Base-by-base conservation (phyloP, 2,888 invertebrate genomes). In the Himalopsyche kuldschensis region DNA sequence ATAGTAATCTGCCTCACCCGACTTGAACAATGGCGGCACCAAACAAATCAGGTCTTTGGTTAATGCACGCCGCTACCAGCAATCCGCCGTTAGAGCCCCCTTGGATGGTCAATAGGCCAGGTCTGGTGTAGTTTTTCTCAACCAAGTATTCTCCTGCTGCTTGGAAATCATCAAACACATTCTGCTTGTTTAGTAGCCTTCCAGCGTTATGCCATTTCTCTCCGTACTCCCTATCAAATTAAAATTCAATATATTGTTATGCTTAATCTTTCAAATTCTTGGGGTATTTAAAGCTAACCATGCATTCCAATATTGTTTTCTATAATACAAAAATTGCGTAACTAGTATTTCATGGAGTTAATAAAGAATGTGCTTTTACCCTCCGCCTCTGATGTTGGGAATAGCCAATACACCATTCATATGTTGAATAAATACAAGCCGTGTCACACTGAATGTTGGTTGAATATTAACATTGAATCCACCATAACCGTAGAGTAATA, bases 41-140 rank as follows among this genome's bases (percentile, higher is more conserved):
- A 90, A 96, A 99, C 79, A 99, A 92, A 88, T 98, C 97, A 0
- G 99, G 99, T 55, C 97, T 93, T 91, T 99, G 99, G 92, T 99
- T 99, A 87, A 96, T 94, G 89, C 97, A 97, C 17, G 98, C 98
- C 3, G 96, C 98, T 15, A 99, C 96, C n/a, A 99, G 91, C 81
- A 99, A 93, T 0, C 99, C 99, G 0, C 99, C 99, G 91, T 99
- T 99, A 80, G 98, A 99, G 31, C 96, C 98, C 24, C 99, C 99
- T 90, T 98, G 96, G 87, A 98, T 97, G 17, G 95, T 95, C 85
- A 99, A 89, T 89, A 95, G 96, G 80, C 93, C 90, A 11, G 94
- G 91, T 31, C 89, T 91, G 0, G 98, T 98, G 90, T 97, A 98
- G n/a, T 94, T 93, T 87, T 96, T 93, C 6, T 91, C 88, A 31